Conservation (phyloP, 2,888 invertebrate species). For the Acleris sparsana region DNA sequence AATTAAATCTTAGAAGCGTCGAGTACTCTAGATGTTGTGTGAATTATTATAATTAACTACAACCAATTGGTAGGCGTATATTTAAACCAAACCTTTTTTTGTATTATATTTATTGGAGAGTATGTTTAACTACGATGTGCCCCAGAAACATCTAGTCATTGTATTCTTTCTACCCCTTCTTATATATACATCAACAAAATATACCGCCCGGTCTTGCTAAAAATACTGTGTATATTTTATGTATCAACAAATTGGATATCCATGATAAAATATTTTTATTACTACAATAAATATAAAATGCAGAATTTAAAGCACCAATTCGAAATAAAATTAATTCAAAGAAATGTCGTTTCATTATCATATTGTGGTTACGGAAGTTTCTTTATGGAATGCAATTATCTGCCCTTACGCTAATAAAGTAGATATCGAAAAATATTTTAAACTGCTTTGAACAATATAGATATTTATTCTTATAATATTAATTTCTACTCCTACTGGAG, state of each 20-base stretch:
- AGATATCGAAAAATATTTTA: slow-evolving; percentile 47
- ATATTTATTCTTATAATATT: slow-evolving; percentile 34
- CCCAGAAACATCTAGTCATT: too few species aligned
- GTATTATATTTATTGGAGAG: too few species aligned
- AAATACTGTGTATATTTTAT: background rate
- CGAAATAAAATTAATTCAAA: slow-evolving; percentile 22
- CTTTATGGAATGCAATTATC: slow-evolving; percentile 47
- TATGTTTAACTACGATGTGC: too few species aligned
- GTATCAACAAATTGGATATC: too few species aligned
- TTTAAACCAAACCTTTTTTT: too few species aligned
- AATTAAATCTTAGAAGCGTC: background rate
- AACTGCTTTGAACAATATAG: slow-evolving; percentile 42
- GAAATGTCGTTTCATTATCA: slow-evolving; percentile 11
- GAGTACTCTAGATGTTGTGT: slow-evolving; percentile 2
- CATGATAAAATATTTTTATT: too few species aligned
- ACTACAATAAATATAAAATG: slow-evolving; percentile 18
- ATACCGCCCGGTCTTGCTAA: too few species aligned
- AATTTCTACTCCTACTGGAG: slow-evolving; percentile 36
- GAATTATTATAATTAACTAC: background rate
- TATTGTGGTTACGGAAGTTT: background rate
- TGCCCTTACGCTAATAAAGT: slow-evolving; percentile 42
- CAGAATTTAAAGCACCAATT: slow-evolving; percentile 38
- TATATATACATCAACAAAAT: too few species aligned
- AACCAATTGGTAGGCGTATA: background rate
- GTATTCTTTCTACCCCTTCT: too few species aligned